Conservation (phyloP, 1,140 invertebrate species). For the Chrysomallon squamiferum region DNA sequence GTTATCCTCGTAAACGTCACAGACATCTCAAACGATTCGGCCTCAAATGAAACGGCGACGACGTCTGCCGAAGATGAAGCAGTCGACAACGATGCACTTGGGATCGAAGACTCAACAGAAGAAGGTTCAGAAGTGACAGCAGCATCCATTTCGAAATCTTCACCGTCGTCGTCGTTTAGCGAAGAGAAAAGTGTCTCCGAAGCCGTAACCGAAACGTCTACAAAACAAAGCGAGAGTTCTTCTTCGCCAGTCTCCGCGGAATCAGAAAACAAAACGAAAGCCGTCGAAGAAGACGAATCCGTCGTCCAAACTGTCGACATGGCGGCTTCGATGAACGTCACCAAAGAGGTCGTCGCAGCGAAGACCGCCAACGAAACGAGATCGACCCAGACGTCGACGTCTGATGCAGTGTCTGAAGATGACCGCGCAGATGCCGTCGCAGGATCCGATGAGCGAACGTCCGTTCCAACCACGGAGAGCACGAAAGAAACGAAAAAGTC, state of each 20-base stretch:
- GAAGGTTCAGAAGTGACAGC: not conserved
- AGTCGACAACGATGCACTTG: not conserved
- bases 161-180: no score
- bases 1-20: not conserved
- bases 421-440: not conserved
- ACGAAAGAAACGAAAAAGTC: constrained; percentile 9
- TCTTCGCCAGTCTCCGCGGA: not conserved
- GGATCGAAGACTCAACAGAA: not conserved
- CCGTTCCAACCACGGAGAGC: not conserved
- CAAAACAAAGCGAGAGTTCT: not conserved
- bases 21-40: not conserved
- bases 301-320: not conserved
- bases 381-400: not conserved
- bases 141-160: no score
- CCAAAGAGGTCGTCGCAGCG: not conserved
- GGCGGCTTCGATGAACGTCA: not conserved
- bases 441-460: not conserved
- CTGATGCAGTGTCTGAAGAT: not conserved
- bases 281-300: not conserved
- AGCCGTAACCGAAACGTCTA: not conserved
- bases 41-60: not conserved
- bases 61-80: not conserved
- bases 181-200: not conserved
- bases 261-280: not conserved
- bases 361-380: not conserved